Conservation (phyloP, 2,113 vertebrate genomes). For the Crypturellus undulatus region DNA sequence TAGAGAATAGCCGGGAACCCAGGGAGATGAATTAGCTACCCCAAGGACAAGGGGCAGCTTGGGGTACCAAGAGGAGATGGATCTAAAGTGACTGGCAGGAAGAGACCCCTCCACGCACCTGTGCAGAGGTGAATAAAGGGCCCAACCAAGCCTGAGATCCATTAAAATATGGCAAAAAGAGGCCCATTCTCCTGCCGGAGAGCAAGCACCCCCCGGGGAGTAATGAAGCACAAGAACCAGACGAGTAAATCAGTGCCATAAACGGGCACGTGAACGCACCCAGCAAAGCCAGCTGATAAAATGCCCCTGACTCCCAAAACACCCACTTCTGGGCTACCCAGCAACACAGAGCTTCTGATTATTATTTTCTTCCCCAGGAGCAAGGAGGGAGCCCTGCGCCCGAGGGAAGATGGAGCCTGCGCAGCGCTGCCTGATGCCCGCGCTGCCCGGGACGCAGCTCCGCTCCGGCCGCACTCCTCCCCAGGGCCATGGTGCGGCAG, state of each 20-base stretch:
- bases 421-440: neutral
- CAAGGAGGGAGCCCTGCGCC: neutral
- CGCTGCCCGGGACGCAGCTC: too few species aligned
- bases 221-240: neutral
- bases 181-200: neutral
- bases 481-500: neutral
- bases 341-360: neutral
- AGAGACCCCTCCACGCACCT: neutral
- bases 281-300: neutral
- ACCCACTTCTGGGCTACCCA: neutral
- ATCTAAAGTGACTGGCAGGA: accelerated
- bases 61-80: neutral
- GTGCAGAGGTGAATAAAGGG: accelerated
- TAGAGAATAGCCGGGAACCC: neutral
- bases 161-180: neutral
- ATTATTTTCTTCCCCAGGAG: too few species aligned
- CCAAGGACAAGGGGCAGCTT: neutral
- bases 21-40: neutral
- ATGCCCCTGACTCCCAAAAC: neutral
- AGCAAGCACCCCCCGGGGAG: neutral
- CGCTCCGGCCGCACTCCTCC: too few species aligned
- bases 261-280: neutral
- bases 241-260: neutral
- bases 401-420: neutral
- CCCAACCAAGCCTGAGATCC: neutral